Base-by-base conservation (phyloP, 1,140 invertebrate genomes). In the Macrobrachium rosenbergii region DNA sequence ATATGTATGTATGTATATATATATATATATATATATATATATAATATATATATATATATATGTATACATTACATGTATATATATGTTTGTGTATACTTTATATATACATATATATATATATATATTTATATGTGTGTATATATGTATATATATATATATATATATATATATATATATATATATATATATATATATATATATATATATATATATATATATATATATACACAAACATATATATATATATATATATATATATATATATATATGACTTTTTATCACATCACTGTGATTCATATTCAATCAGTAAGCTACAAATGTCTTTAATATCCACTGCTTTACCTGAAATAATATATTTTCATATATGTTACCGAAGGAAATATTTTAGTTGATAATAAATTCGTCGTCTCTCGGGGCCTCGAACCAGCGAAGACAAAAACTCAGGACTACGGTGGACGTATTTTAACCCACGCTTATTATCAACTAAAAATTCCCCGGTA, bases 151-250 rank as follows among this genome's bases (percentile, higher is more conserved):
- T n/a, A n/a, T 69, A n/a, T 69, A n/a, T 69, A n/a, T 69, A n/a
- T 69, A n/a, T 69, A 2, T n/a, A n/a, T 69, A n/a, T 69, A n/a
- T 69, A n/a, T 69, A n/a, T 69, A n/a, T 69, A n/a, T 69, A n/a
- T 69, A n/a, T 69, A n/a, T 69, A n/a, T 69, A n/a, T 69, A n/a
- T 69, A n/a, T 69, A n/a, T 69, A n/a, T 69, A n/a, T 69, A n/a
- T 69, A n/a, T 69, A n/a, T 69, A n/a, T 69, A n/a, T 69, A n/a
- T 69, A n/a, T 69, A n/a, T 69, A n/a, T 69, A 28, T n/a, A 10
- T n/a, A n/a, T 69, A 69, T 69, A 64, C 14, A 64, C 14, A 64
- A 6, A 64, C 14, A 64, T 23, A 64, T 3, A 64, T 23, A 64
- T 23, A 64, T 23, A 64, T 23, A 64, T 12, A 64, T 23, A 64